These are phyloP conservation scores for Cephalopachus bancanus DNA, from an alignment of 2,797 vertebrate species.

Conservation along the genomic window DNA sequence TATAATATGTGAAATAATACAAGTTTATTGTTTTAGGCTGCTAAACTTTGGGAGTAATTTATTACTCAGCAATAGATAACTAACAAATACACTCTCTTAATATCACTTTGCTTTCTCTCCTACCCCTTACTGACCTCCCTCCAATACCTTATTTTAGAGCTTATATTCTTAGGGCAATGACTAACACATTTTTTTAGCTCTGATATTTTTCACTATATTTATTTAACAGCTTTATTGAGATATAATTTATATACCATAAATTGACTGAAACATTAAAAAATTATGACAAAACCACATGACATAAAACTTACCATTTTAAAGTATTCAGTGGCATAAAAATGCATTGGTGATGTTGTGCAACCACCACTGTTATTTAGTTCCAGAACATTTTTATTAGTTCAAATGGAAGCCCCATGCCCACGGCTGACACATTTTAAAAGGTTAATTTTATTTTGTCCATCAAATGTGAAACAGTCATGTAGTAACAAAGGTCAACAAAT, in stretches of 20 bases:
- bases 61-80: background rate
- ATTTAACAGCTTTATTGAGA: conserved; percentile 36
- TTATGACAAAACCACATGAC: background rate
- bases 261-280: background rate
- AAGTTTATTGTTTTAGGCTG: background rate
- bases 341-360: background rate
- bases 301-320: background rate
- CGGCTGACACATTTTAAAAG: conserved; percentile 29
- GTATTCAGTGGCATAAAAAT: background rate
- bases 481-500: conserved; percentile 48
- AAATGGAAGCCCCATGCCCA: background rate
- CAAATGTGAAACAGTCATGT: background rate
- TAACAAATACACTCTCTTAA: background rate
- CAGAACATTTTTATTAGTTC: background rate
- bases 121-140: background rate
- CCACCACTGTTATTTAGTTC: background rate
- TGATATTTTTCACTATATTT: conserved; percentile 36
- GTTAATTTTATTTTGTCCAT: conserved; percentile 45
- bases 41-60: background rate
- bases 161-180: background rate
- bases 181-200: background rate
- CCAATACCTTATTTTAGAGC: background rate
- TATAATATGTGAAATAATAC: background rate
- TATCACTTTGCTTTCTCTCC: background rate
- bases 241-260: conserved; percentile 53